A percentile compares a stretch with the other conserved stretches of the same genome.
These are phyloP conservation scores for Plectropomus leopardus DNA, from an alignment of 2,113 vertebrate species.

Conservation along the genomic window DNA sequence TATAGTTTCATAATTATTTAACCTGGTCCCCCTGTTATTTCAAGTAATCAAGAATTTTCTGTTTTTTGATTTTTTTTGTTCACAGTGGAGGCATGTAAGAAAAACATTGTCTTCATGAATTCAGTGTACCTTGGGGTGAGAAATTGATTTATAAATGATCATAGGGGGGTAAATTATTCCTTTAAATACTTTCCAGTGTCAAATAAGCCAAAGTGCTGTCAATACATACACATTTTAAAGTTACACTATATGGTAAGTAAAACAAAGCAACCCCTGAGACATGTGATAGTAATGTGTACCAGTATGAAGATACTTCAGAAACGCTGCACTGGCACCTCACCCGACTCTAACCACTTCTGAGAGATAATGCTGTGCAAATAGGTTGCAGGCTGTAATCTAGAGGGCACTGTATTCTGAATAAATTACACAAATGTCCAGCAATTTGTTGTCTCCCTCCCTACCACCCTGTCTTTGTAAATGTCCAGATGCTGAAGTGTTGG, in stretches of 20 bases:
- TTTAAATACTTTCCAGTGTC: not conserved
- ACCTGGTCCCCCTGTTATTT: no score
- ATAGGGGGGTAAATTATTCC: no score
- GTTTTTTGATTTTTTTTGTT: no score
- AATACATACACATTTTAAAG: slow-evolving; percentile 21
- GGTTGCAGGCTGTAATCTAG: slow-evolving; percentile 84
- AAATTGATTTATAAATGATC: no score
- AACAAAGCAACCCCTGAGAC: slow-evolving; percentile 42
- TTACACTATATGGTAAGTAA: slow-evolving; percentile 3
- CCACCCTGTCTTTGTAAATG: slow-evolving; percentile 63
- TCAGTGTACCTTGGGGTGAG: no score
- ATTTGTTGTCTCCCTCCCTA: slow-evolving; percentile 76
- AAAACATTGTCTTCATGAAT: no score
- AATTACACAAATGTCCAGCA: slow-evolving; percentile 85
- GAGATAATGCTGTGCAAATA: slow-evolving; percentile 84
- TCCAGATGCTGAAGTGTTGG: slow-evolving; percentile 76
- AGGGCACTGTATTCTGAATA: slow-evolving; percentile 81
- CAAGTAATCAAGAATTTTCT: no score
- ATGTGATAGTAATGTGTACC: slow-evolving; percentile 64
- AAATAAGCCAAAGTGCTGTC: slow-evolving; percentile 7
- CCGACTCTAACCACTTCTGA: slow-evolving; percentile 75
- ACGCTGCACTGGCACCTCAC: slow-evolving; percentile 59
- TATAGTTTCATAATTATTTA: no score
- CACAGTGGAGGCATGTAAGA: no score
- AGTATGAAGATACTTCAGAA: slow-evolving; percentile 59